Evolutionary conservation across 2,113 vertebrate species (phyloP), one percentile per base, ranked within the genome.

Genomic region (Pelodiscus sinensis): DNA sequence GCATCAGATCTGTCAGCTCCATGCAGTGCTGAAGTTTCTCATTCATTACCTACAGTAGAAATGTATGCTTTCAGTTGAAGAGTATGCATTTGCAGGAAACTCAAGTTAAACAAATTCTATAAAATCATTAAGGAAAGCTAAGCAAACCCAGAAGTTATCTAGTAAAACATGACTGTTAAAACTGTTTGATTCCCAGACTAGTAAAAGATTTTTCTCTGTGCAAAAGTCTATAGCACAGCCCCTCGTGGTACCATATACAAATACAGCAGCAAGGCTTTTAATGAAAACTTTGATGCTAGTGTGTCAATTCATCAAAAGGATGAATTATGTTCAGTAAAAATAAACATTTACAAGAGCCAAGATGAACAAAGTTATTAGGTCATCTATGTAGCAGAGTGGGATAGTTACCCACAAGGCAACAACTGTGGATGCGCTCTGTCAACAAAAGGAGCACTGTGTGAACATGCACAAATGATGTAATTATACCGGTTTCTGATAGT

Each of bases 11-110:
- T 5, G 99, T 99, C 44, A 99, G 95, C 87, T 99, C 99, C 56
- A 98, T 99, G 97, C 99, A 99, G 94, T 99, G 99, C 81, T 99
- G 99, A 50, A 99, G 98, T 92, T 99, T 99, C 93, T 99, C 99
- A 55, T 99, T 99, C 94, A 99, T 99, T 57, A 99, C 99, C 99
- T 99, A 83, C 19, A 83, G 78, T 10, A 60, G 50, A 81, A 88
- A 91, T 22, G 27, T 2, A 31, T 58, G 22, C n/a, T n/a, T 84
- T 79, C 50, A 54, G 31, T 51, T 62, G 55, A 52, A 35, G 71
- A 68, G 8, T 31, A 86, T n/a, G 29, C 44, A 54, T n/a, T 62
- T 54, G 13, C 50, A 75, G 79, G 82, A 71, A 65, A 24, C 29
- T 29, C 57, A 62, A n/a, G 19, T 50, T n/a, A 80, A 80, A 85